phyloP scores from a whole-genome alignment of 2,113 vertebrate genomes.

The Antechinus stuartii region DNA sequence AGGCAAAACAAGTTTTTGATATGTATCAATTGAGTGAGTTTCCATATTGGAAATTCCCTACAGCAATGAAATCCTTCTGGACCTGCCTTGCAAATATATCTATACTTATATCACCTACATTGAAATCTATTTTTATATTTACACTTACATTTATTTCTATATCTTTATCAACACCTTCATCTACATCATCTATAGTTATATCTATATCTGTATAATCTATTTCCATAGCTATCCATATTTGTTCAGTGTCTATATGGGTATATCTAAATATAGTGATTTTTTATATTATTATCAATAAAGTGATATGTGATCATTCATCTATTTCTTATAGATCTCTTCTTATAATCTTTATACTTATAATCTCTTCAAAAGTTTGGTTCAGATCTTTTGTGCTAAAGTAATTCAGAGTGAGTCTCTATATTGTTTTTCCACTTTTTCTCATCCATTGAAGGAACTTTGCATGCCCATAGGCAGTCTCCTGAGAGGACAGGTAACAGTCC shows the following conservation, averaged over 20 bases:
- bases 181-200: background rate
- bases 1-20: background rate
- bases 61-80: background rate
- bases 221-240: background rate
- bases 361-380: background rate
- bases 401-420: background rate
- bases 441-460: background rate
- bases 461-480: background rate
- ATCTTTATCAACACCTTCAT: background rate
- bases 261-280: background rate
- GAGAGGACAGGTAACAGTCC: background rate
- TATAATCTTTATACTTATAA: background rate
- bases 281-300: background rate
- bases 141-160: background rate
- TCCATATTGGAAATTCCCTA: background rate
- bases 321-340: background rate
- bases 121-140: background rate
- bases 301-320: background rate
- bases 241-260: background rate
- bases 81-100: background rate
- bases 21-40: background rate
- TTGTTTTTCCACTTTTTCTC: background rate
- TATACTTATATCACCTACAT: background rate
- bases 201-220: background rate
- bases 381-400: background rate